These are phyloP conservation scores for Paralvinella palmiformis DNA, from an alignment of 1,140 invertebrate species.

Conservation along the genomic window DNA sequence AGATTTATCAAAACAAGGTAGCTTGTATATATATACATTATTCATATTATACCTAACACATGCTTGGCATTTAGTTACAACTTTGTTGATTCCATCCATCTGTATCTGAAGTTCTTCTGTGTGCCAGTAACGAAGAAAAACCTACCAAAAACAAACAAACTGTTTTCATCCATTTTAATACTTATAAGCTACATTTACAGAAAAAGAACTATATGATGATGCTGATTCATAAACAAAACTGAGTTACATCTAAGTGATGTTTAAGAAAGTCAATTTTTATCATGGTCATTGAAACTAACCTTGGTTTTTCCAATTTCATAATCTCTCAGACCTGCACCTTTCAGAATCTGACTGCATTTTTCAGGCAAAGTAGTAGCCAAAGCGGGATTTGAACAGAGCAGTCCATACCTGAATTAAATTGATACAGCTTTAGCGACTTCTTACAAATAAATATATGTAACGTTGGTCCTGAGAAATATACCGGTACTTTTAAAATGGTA, in stretches of 20 bases:
- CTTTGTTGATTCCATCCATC: not conserved
- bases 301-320: constrained; percentile 73
- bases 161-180: not conserved
- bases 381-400: no score
- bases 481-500: no score
- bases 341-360: constrained; percentile 63
- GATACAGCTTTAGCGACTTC: no score
- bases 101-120: constrained; percentile 5
- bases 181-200: not conserved
- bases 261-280: no score
- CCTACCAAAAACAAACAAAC: constrained; percentile 6
- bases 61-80: no score
- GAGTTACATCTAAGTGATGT: no score
- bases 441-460: no score
- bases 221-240: not conserved
- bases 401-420: no score
- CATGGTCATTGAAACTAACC: constrained; percentile 24
- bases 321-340: constrained; percentile 69
- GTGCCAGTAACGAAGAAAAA: constrained; percentile 15
- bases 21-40: no score
- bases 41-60: no score
- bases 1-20: no score
- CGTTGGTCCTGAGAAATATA: no score
- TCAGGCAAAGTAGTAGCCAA: constrained; percentile 50
- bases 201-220: not conserved